These are phyloP conservation scores for Austrolebias charrua DNA, from an alignment of 2,797 vertebrate species.

Conservation along the genomic window DNA sequence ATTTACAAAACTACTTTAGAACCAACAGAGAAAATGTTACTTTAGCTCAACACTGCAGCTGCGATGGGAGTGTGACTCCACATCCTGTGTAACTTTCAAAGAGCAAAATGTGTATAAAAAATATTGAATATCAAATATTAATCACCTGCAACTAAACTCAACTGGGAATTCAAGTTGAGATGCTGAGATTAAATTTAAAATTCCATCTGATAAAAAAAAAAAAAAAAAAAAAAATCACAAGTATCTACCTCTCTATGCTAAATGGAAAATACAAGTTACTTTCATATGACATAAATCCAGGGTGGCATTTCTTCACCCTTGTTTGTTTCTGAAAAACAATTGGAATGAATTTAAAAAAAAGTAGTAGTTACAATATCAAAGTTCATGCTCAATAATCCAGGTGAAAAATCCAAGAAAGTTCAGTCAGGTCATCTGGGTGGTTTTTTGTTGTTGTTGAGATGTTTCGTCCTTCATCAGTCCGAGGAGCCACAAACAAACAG, in stretches of 20 bases:
- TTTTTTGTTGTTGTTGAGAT: too few species aligned
- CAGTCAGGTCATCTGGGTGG: too few species aligned
- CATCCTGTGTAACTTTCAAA: too few species aligned
- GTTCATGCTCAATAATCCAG: too few species aligned
- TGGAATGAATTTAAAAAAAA: too few species aligned
- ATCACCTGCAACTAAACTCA: not conserved
- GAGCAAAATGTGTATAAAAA: too few species aligned
- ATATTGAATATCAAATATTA: too few species aligned
- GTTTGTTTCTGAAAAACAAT: too few species aligned
- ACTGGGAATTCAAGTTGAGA: not conserved
- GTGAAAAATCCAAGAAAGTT: too few species aligned
- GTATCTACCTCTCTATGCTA: not conserved
- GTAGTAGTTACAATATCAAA: too few species aligned
- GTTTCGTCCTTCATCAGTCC: too few species aligned
- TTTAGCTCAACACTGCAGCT: not conserved
- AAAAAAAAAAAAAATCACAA: not conserved
- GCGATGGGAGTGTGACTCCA: not conserved
- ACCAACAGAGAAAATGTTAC: not conserved
- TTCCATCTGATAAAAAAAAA: not conserved
- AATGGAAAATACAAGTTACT: not conserved
- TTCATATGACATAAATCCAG: not conserved
- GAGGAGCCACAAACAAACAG: too few species aligned
- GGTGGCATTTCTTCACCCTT: not conserved
- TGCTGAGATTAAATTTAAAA: not conserved
- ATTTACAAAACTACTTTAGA: not conserved